These are phyloP conservation scores for Cephalopterus ornatus DNA, from an alignment of 2,113 vertebrate species.

Conservation along the genomic window DNA sequence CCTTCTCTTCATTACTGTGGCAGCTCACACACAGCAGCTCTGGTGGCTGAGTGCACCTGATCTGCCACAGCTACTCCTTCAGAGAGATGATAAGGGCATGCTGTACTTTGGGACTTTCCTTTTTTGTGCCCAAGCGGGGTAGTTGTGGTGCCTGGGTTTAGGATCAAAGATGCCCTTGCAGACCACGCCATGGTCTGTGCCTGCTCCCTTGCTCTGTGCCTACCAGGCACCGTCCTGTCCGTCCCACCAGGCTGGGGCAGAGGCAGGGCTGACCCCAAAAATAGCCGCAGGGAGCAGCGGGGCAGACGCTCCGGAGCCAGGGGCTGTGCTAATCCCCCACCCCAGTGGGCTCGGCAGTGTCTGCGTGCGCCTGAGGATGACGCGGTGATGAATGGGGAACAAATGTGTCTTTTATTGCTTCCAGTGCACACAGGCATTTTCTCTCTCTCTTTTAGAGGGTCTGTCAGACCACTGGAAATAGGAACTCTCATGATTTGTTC, in stretches of 20 bases:
- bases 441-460: neutral
- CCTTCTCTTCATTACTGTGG: neutral
- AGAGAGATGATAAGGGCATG: neutral
- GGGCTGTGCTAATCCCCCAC: neutral
- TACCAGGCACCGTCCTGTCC: neutral
- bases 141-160: neutral
- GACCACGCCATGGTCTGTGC: neutral
- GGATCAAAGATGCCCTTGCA: no score
- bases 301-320: neutral
- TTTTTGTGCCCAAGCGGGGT: neutral
- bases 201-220: neutral
- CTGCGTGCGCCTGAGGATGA: conserved; percentile 34
- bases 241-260: neutral
- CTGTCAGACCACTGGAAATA: conserved; percentile 74
- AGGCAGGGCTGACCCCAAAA: neutral
- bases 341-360: neutral
- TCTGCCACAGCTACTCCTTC: neutral
- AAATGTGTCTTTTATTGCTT: conserved; percentile 75
- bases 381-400: conserved; percentile 59
- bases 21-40: neutral
- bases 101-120: neutral
- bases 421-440: neutral
- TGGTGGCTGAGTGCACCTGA: neutral
- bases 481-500: conserved; percentile 82
- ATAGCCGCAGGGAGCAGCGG: neutral